These are phyloP conservation scores for Aptenodytes forsteri DNA, from an alignment of 2,113 vertebrate species.

Conservation along the genomic window DNA sequence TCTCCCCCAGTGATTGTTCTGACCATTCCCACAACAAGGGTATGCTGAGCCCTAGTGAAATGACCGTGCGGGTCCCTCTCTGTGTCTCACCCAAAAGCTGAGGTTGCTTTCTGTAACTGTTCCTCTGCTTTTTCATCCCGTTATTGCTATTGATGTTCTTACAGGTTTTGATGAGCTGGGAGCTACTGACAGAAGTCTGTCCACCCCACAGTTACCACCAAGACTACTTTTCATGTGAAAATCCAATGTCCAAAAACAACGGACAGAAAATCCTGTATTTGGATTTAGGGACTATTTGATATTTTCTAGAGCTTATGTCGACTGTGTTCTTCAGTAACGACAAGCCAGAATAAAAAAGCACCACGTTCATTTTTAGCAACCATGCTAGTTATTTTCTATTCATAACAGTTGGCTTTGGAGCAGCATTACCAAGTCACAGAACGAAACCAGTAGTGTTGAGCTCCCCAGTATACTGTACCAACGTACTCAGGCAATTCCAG, in stretches of 20 bases:
- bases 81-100: neutral
- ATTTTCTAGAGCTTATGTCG: neutral
- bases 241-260: neutral
- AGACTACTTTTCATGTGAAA: neutral
- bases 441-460: neutral
- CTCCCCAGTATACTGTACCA: neutral
- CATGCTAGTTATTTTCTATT: neutral
- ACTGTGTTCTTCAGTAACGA: neutral
- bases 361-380: neutral
- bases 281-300: neutral
- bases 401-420: neutral
- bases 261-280: neutral
- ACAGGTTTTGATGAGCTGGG: neutral
- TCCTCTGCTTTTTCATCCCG: neutral
- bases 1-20: neutral
- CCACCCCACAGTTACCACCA: neutral
- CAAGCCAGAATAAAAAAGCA: neutral
- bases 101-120: neutral
- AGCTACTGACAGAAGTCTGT: neutral
- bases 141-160: neutral
- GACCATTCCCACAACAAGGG: neutral
- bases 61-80: neutral
- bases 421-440: neutral
- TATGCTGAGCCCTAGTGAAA: neutral
- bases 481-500: neutral